phyloP scores from a whole-genome alignment of 2,888 invertebrate species.

The Nematopogon swammerdamellus region DNA sequence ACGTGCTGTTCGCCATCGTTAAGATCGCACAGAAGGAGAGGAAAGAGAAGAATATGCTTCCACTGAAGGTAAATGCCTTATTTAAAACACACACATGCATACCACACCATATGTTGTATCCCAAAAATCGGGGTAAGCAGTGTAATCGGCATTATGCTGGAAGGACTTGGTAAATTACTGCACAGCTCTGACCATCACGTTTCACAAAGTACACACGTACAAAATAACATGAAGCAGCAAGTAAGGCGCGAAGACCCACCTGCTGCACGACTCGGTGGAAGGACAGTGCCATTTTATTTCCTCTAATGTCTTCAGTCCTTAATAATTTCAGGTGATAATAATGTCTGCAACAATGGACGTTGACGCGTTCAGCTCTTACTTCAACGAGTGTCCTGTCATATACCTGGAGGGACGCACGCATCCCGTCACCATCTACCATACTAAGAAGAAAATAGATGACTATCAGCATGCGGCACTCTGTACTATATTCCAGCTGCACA shows the following conservation, averaged over 20 bases:
- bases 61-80: slow-evolving; percentile 69
- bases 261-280: too few species aligned
- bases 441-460: slow-evolving; percentile 72
- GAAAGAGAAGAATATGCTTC: slow-evolving; percentile 51
- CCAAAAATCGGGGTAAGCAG: too few species aligned
- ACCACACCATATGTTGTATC: too few species aligned
- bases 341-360: slow-evolving; percentile 98
- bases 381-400: slow-evolving; percentile 79
- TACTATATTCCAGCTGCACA: slow-evolving; percentile 87
- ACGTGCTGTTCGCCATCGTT: slow-evolving; percentile 90
- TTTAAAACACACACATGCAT: too few species aligned
- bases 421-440: slow-evolving; percentile 73
- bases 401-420: slow-evolving; percentile 89
- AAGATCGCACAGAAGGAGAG: slow-evolving; percentile 81
- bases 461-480: slow-evolving; percentile 81
- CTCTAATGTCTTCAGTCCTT: too few species aligned
- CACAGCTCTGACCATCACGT: too few species aligned
- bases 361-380: slow-evolving; percentile 87
- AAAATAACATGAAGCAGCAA: too few species aligned
- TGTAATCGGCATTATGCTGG: too few species aligned
- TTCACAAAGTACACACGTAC: too few species aligned
- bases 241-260: too few species aligned
- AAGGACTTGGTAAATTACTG: too few species aligned
- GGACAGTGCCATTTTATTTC: too few species aligned
- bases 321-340: slow-evolving; percentile 64